Evolutionary conservation across 2,113 vertebrate species (phyloP), one percentile per base, ranked within the genome.

Genomic region (Meriones unguiculatus): DNA sequence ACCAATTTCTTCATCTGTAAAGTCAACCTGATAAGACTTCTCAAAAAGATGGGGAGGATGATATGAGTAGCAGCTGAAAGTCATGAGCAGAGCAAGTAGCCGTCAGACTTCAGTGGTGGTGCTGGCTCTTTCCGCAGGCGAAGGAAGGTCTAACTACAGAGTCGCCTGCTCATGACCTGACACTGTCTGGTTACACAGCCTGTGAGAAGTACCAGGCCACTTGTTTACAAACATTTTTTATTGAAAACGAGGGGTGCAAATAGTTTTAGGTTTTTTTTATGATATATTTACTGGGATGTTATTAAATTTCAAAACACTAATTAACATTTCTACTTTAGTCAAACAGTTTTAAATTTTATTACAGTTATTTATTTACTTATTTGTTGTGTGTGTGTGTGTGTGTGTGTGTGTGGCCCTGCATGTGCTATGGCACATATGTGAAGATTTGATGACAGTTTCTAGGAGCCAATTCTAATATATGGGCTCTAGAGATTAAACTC

Each of bases 1-100:
- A 38, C n/a, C 92, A n/a, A 96, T 89, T 86, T 90, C 15, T 9
- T 78, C 64, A 78, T 69, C 38, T 76, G 8, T 90, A 84, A 85
- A 87, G 62, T 95, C 64, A 88, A 32, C 73, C 70, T 41, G 24
- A 32, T 86, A 57, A 59, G 12, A 69, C 22, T 75, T 54, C 41
- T 59, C 12, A 81, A 80, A 57, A 59, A 54, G 15, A 93, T 59
- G 12, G 24, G n/a, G 22, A 52, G 65, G 38, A 77, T 28, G 32
- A 72, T 22, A 54, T 20, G 9, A 77, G 72, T 18, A 87, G 67
- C 30, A 2, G 32, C 13, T 46, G 8, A 32, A 80, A 89, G 11
- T 76, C 76, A 14, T 87, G 65, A 75, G 13, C 64, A 64, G 0
- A 57, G n/a, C 24, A 10, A 94, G 35, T 64, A 38, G 46, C 25